Evolutionary conservation across 2,113 vertebrate species (phyloP), one percentile per base, ranked within the genome.

Genomic region (Verasper variegatus): DNA sequence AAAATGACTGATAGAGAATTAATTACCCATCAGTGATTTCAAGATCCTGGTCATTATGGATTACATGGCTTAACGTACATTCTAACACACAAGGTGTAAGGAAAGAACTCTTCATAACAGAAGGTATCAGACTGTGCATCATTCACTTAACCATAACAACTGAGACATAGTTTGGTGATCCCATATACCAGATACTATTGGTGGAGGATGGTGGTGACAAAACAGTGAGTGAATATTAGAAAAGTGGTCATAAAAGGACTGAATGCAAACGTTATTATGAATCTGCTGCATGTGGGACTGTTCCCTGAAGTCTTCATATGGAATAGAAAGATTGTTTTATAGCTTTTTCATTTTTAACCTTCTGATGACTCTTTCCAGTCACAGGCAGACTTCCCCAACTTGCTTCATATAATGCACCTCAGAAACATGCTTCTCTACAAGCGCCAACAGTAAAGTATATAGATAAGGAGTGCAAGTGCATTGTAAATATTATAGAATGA

Each of bases 1-100:
- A 62, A 64, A 82, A 56, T 69, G 59, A 45, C 37, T 24, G n/a
- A 15, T 59, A 54, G 37, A 21, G 70, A 65, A 67, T 13, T 7
- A 26, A 59, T 55, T 6, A 49, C 73, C 5, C n/a, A 21, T 69
- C 12, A 18, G n/a, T 45, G 27, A 65, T 21, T 74, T 54, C 2
- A 71, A 54, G 45, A 35, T 21, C 26, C 5, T 80, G 11, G 3
- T 56, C 17, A 71, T 40, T 49, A 21, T 9, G 20, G 51, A 54
- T 20, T 3, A 54, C 20, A n/a, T 54, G 51, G 51, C 51, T 10
- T 20, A 13, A 51, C 18, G 5, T 13, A 8, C 51, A 54, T 54
- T 54, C 51, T n/a, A 6, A 71, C 59, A 65, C 51, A 70, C 14
- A 51, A 2, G 2, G 40, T 11, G 37, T 37, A 51, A 31, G 2